Evolutionary conservation across 2,797 vertebrate species (phyloP).

Genomic region (Prunella strophiata): DNA sequence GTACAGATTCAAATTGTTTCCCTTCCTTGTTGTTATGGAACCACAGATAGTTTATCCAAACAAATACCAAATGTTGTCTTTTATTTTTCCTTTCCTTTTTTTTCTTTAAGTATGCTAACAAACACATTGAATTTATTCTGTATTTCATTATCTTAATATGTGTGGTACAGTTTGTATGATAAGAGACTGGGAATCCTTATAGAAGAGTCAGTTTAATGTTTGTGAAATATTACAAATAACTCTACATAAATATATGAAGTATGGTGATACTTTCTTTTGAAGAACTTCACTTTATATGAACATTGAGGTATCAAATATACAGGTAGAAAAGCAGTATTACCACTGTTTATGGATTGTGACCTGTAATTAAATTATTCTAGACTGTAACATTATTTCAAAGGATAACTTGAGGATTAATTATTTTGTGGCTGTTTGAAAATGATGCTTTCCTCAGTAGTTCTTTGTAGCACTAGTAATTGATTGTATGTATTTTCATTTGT

Average conservation of each 20-base stretch:
- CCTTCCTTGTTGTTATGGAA: slow-evolving; percentile 15
- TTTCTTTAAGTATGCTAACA: neutral
- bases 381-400: neutral
- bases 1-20: neutral
- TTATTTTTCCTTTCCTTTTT: neutral
- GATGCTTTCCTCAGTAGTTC: neutral
- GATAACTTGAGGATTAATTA: neutral
- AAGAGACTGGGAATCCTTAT: neutral
- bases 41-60: slow-evolving; percentile 18
- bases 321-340: neutral
- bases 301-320: neutral
- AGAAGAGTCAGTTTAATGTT: neutral
- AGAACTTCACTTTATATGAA: neutral
- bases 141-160: neutral
- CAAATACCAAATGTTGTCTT: neutral
- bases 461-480: neutral
- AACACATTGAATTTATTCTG: neutral
- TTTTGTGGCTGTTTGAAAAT: neutral
- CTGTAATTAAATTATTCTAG: neutral
- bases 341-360: neutral
- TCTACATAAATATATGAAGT: neutral
- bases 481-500: neutral
- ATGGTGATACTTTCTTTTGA: neutral
- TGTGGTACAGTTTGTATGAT: neutral
- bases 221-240: neutral